Base-by-base conservation (phyloP, 2,888 invertebrate genomes). In the Leistus spinibarbis region DNA sequence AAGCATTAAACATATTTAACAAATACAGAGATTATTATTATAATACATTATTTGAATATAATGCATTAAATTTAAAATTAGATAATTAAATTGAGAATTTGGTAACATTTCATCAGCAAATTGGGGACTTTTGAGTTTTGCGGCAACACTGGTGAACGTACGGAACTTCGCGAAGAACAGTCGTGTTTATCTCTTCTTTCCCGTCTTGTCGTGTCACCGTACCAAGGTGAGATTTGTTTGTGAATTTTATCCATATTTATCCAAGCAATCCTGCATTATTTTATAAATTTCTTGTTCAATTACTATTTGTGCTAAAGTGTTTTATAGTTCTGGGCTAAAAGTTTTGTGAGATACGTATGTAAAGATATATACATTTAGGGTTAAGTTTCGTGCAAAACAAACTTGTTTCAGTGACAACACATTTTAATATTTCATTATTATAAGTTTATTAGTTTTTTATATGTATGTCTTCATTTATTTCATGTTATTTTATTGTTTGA, bases 151-250 rank as follows among this genome's bases (percentile, higher is more conserved):
- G n/a, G n/a, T n/a, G n/a, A n/a, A n/a, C n/a, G n/a, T n/a, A n/a
- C n/a, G n/a, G n/a, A n/a, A n/a, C n/a, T n/a, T n/a, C n/a, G n/a
- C n/a, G n/a, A n/a, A n/a, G n/a, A n/a, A n/a, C n/a, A n/a, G n/a
- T 64, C 23, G 40, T 64, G 22, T 22, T 40, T 40, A 54, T 65
- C 71, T 71, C 71, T 73, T 73, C 73, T 73, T 70, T 67, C 60
- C 53, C 73, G 67, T 57, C 67, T 66, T 67, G 67, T 73, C 73
- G 73, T 73, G 67, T 73, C 73, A 73, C 67, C 67, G 73, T 73
- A 16, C 40, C 53, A 67, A 60, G 73, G 73, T 73, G 73, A 73
- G 73, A 73, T 60, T 73, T 67, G 22, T 20, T 57, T 73, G 60
- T 67, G 27, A 40, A 73, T 66, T 54, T 67, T 73, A 73, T 73